phyloP scores from a whole-genome alignment of 2,888 invertebrate genomes.

The Agapostemon virescens region DNA sequence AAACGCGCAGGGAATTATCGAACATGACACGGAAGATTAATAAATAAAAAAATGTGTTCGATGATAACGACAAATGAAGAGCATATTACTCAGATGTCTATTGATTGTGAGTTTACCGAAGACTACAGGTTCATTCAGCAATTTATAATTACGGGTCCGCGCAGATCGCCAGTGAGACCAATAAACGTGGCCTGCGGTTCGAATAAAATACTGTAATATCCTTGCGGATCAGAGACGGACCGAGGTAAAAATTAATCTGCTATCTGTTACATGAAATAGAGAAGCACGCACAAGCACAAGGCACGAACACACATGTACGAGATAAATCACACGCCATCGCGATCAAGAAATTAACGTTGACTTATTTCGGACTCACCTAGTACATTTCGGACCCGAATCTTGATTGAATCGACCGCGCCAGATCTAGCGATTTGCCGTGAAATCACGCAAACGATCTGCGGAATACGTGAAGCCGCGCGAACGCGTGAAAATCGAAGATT shows the following conservation, averaged over 20 bases:
- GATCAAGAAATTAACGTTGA: slow-evolving; percentile 67
- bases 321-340: slow-evolving; percentile 74
- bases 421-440: slow-evolving; percentile 66
- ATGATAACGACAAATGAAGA: slow-evolving; percentile 29
- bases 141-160: slow-evolving; percentile 19
- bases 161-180: neutral
- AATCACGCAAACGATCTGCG: slow-evolving; percentile 66
- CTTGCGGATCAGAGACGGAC: neutral
- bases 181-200: neutral
- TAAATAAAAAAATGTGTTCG: slow-evolving; percentile 37
- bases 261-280: slow-evolving; percentile 52
- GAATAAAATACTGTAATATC: neutral
- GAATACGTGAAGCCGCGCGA: slow-evolving; percentile 72
- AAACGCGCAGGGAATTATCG: neutral
- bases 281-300: slow-evolving; percentile 66
- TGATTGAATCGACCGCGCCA: slow-evolving; percentile 74
- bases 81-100: slow-evolving; percentile 49
- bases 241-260: slow-evolving; percentile 31
- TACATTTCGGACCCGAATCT: slow-evolving; percentile 86
- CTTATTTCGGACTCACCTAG: slow-evolving; percentile 82
- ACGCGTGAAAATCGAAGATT: slow-evolving; percentile 76
- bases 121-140: slow-evolving; percentile 21
- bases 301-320: slow-evolving; percentile 72
- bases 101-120: slow-evolving; percentile 44
- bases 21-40: neutral